Evolutionary conservation across 2,113 vertebrate genomes (phyloP).

Genomic region (Arenaria interpres): DNA sequence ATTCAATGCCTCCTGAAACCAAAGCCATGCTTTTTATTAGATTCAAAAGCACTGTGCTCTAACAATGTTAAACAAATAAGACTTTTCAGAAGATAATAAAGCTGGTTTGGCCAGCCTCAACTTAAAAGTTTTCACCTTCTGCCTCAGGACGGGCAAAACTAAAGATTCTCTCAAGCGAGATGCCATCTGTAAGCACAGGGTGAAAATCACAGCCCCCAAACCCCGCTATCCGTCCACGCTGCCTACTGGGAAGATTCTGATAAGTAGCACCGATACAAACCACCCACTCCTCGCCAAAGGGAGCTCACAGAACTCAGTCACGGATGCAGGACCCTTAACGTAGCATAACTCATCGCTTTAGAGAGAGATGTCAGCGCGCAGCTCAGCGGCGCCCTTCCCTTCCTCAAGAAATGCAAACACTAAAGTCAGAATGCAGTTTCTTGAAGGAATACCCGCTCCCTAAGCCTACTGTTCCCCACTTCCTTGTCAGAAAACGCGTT

Average conservation of each 20-base stretch:
- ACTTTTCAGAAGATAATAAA: not conserved
- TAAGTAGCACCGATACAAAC: not conserved
- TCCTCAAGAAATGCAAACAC: fast-evolving
- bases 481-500: fast-evolving
- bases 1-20: not conserved
- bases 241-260: fast-evolving
- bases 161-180: not conserved
- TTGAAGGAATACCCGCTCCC: fast-evolving
- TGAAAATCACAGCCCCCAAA: not conserved
- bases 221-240: fast-evolving
- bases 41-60: not conserved
- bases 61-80: not conserved
- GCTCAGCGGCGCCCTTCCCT: not conserved
- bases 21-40: not conserved
- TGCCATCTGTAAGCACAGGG: not conserved
- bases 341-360: fast-evolving
- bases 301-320: not conserved
- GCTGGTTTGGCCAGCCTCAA: not conserved
- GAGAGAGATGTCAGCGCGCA: not conserved
- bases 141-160: not conserved
- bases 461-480: fast-evolving
- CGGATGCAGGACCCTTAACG: fast-evolving
- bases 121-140: not conserved
- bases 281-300: not conserved
- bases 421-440: fast-evolving